Evolutionary conservation across 37 sponge, comb jelly and placozoan genomes (phyloP).

Genomic region (Geodia barretti): DNA sequence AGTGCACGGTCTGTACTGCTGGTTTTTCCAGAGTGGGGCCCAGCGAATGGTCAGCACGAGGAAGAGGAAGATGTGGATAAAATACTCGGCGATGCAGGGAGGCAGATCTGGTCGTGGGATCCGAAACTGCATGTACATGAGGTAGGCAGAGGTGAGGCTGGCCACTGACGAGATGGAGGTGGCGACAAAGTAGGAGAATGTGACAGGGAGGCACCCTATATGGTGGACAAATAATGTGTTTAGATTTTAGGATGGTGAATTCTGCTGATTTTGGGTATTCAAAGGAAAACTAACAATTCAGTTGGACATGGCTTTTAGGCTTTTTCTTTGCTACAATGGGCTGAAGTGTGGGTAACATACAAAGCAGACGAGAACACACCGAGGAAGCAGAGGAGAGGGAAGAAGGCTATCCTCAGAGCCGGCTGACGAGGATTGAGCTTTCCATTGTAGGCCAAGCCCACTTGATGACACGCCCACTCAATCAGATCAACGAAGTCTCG

Average conservation of each 20-base stretch:
- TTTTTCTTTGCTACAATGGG: too few species aligned
- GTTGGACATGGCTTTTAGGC: too few species aligned
- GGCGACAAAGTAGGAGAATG: background rate
- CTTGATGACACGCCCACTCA: background rate
- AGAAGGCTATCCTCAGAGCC: background rate
- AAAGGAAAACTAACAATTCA: too few species aligned
- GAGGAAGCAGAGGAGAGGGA: background rate
- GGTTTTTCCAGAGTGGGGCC: too few species aligned
- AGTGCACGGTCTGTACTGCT: too few species aligned
- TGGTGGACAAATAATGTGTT: too few species aligned
- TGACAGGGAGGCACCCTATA: background rate
- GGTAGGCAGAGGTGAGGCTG: constrained; percentile 41
- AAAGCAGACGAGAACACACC: too few species aligned
- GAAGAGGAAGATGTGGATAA: constrained; percentile 54
- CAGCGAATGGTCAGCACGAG: constrained; percentile 32
- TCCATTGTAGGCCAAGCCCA: background rate
- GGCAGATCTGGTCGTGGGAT: constrained; percentile 46
- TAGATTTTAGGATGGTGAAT: too few species aligned
- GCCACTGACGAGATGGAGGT: constrained; percentile 11
- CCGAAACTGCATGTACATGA: constrained; percentile 52
- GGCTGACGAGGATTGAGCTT: background rate
- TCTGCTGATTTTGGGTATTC: too few species aligned
- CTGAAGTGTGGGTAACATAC: too few species aligned
- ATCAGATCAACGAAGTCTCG: background rate
- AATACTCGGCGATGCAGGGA: constrained; percentile 48